These are phyloP conservation scores for Catocala nupta DNA, from an alignment of 2,888 invertebrate species.

Conservation along the genomic window DNA sequence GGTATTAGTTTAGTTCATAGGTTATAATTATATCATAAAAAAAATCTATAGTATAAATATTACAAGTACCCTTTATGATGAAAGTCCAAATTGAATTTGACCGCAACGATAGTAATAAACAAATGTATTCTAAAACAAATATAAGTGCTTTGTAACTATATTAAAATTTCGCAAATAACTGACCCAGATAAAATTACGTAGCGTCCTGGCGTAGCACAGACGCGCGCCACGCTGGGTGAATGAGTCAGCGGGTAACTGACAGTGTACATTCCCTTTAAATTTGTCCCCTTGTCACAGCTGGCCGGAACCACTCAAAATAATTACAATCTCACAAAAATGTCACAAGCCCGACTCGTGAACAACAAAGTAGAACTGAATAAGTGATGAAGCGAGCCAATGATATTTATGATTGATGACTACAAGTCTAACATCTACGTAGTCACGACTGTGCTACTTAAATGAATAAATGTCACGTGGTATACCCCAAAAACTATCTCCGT, in stretches of 20 bases:
- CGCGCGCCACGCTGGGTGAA: conserved; percentile 14
- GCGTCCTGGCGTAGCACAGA: conserved; percentile 22
- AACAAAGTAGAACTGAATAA: conserved; percentile 61
- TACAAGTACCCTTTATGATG: too few relatives aligned
- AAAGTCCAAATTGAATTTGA: too few relatives aligned
- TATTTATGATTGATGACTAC: conserved; percentile 64
- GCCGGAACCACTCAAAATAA: conserved; percentile 70
- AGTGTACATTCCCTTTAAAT: conserved; percentile 45
- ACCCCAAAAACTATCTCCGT: conserved; percentile 2
- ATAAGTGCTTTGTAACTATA: neutral
- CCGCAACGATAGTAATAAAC: too few relatives aligned
- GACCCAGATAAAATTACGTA: conserved; percentile 12
- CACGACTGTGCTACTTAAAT: conserved; percentile 36
- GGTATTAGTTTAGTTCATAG: too few relatives aligned
- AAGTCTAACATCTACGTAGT: conserved; percentile 51
- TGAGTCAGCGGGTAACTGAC: conserved; percentile 32
- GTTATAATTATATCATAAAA: too few relatives aligned
- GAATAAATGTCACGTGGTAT: conserved; percentile 38
- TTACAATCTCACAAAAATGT: conserved; percentile 72
- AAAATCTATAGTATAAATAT: too few relatives aligned
- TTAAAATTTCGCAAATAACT: conserved; percentile 12
- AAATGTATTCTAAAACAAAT: too few relatives aligned
- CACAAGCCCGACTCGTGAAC: conserved; percentile 48
- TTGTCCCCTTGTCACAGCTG: conserved; percentile 62
- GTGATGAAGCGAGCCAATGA: conserved; percentile 60